Conservation (phyloP, 2,797 vertebrate species). For the Menidia menidia region DNA sequence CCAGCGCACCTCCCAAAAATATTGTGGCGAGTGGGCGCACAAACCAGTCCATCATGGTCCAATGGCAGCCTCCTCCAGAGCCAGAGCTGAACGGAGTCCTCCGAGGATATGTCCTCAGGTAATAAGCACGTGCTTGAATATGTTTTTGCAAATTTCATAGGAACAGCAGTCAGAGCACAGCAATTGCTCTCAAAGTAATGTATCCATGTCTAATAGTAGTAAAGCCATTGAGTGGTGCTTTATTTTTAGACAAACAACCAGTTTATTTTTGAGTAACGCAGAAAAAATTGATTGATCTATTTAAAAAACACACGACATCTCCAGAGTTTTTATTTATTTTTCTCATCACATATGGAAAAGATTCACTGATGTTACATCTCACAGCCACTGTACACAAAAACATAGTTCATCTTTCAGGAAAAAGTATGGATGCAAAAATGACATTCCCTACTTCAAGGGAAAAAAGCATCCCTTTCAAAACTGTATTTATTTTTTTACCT, state of each 20-base stretch:
- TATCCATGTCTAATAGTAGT: too few species aligned
- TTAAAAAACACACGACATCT: not conserved
- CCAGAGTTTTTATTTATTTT: not conserved
- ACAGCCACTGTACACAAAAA: not conserved
- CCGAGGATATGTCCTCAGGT: slow-evolving; percentile 93
- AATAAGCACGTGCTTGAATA: slow-evolving; percentile 13
- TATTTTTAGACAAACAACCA: too few species aligned
- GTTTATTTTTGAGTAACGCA: not conserved
- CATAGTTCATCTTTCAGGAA: not conserved
- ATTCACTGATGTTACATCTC: not conserved
- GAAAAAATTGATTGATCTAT: not conserved
- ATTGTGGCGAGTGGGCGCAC: slow-evolving; percentile 95
- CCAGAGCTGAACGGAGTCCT: slow-evolving; percentile 93
- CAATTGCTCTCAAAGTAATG: too few species aligned
- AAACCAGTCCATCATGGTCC: slow-evolving; percentile 98
- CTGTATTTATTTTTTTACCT: not conserved
- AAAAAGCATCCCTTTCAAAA: too few species aligned
- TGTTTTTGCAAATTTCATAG: too few species aligned
- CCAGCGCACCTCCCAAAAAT: slow-evolving; percentile 94
- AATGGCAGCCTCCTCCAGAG: slow-evolving; percentile 97
- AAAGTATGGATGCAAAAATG: not conserved
- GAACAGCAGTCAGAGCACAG: too few species aligned
- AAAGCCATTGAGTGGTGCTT: too few species aligned
- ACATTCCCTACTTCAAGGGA: too few species aligned
- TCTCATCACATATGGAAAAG: not conserved